Base-by-base conservation (phyloP, 2,888 invertebrate species). In the Agapostemon virescens region DNA sequence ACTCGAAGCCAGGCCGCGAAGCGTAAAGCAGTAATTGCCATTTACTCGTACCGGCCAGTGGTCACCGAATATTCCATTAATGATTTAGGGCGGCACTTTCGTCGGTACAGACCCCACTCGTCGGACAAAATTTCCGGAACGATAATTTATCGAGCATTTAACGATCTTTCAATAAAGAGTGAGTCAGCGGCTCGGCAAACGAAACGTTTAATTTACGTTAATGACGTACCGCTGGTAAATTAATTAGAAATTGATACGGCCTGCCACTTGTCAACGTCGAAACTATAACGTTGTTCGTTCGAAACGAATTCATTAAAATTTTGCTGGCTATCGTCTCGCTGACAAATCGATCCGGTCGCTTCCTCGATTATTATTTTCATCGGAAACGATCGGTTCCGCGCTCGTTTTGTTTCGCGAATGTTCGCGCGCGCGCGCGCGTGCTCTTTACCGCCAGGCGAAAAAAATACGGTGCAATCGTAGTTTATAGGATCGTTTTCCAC, bases 21-120 rank as follows among this genome's bases (percentile, higher is more conserved):
- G 85, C 86, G 87, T 87, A 86, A 87, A 87, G 83, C 87, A 82
- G 82, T 87, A 87, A 87, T 87, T 84, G 87, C 86, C 86, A 87
- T 87, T 87, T 86, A 85, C 83, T 78, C 78, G 77, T 75, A 77
- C 81, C 86, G 85, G 69, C 77, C 87, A 86, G 86, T 86, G 85
- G 83, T 73, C 82, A 86, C 84, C 85, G 86, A 86, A 86, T 86
- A 86, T 86, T 86, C 86, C 86, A 86, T 86, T 86, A 86, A 86
- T 86, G 86, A 86, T 86, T 86, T 86, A 83, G 86, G 85, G 81
- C 78, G 79, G 81, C 86, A 85, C 86, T 86, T 86, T 86, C 84
- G 79, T 82, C 81, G 74, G 74, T 40, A 68, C 82, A 79, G 80
- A 84, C 76, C 81, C 83, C 79, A 77, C 82, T 79, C 76, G 85